These are phyloP conservation scores for Microcaecilia unicolor DNA, from an alignment of 2,797 vertebrate species.

Conservation along the genomic window DNA sequence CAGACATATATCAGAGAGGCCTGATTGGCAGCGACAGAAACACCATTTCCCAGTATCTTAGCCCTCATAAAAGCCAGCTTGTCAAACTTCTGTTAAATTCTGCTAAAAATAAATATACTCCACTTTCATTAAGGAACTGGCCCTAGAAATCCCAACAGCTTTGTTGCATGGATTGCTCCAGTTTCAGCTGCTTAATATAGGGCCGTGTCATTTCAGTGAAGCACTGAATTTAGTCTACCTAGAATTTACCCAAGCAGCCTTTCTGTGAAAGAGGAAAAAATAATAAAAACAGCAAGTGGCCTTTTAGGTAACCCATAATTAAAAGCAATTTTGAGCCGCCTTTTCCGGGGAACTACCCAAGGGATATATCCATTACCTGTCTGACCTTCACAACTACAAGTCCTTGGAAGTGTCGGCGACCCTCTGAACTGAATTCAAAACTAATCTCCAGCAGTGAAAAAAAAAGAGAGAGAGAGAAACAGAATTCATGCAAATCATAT, in stretches of 20 bases:
- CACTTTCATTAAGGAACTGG: neutral
- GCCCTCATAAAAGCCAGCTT: too few species aligned
- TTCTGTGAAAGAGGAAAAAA: constrained; percentile 45
- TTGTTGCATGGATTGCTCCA: neutral
- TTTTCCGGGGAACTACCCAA: constrained; percentile 59
- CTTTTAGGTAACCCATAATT: constrained; percentile 65
- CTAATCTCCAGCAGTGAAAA: constrained; percentile 73
- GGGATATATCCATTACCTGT: constrained; percentile 67
- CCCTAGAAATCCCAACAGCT: neutral
- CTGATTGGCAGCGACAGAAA: too few species aligned
- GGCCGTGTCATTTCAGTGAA: constrained; percentile 12
- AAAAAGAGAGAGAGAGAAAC: constrained; percentile 77
- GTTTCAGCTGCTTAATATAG: too few species aligned
- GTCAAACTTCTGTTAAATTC: too few species aligned
- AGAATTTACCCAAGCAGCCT: constrained; percentile 33
- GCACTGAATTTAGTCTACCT: constrained; percentile 30
- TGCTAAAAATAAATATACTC: constrained; percentile 35
- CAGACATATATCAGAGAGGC: too few species aligned
- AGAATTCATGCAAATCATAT: constrained; percentile 87
- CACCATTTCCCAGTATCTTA: too few species aligned
- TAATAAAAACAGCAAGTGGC: constrained; percentile 59
- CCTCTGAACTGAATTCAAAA: constrained; percentile 81
- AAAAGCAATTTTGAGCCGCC: constrained; percentile 63
- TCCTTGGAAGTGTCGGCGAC: constrained; percentile 80
- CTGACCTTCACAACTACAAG: constrained; percentile 77